A percentile compares a stretch with the other conserved stretches of the same genome.
Conservation (phyloP, 2,797 vertebrate genomes). For the Fringilla coelebs region DNA sequence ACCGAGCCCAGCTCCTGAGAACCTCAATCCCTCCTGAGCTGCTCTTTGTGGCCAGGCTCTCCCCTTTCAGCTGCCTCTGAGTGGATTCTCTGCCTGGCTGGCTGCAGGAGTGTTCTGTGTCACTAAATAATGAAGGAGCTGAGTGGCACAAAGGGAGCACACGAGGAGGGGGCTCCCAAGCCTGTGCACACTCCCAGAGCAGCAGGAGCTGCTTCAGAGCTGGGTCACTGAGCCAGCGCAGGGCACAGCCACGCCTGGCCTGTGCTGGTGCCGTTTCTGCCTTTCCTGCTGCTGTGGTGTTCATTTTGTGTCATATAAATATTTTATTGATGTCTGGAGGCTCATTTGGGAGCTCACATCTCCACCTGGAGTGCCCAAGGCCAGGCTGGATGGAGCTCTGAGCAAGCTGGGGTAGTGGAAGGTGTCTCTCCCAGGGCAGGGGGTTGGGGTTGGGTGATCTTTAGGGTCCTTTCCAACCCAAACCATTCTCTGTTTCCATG, state of each 20-base stretch:
- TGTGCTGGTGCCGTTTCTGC: neutral
- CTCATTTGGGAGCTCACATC: neutral
- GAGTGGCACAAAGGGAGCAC: neutral
- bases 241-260: neutral
- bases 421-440: neutral
- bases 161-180: neutral
- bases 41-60: neutral
- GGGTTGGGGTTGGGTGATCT: neutral
- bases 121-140: slow-evolving; percentile 16
- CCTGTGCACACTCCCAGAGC: neutral
- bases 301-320: neutral
- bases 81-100: neutral
- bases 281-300: neutral
- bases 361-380: neutral
- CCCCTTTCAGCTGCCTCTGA: neutral
- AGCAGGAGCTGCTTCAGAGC: neutral
- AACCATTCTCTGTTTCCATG: neutral
- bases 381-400: neutral
- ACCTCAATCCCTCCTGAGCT: neutral
- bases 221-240: neutral
- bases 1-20: neutral
- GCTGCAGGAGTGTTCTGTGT: neutral
- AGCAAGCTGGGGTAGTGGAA: neutral
- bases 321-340: neutral
- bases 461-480: neutral